Conservation (phyloP, 2,113 vertebrate genomes). For the Indicator indicator region DNA sequence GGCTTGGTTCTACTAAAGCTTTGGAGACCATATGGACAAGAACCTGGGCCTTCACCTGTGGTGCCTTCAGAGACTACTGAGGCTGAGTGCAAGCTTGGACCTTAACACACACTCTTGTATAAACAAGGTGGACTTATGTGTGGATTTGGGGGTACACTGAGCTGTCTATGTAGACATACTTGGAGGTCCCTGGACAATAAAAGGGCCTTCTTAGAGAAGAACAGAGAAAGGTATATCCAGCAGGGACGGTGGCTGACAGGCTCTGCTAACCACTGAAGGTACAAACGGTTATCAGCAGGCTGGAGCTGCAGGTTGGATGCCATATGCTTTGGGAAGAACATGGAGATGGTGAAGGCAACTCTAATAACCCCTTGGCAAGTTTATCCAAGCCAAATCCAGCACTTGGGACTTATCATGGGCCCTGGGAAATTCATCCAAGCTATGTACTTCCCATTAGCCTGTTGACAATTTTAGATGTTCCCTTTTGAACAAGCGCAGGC, state of each 20-base stretch:
- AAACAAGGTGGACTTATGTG: background rate
- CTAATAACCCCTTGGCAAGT: background rate
- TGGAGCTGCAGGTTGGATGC: background rate
- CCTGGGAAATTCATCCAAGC: background rate
- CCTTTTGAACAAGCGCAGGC: background rate
- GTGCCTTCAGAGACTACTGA: background rate
- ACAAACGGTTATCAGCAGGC: background rate
- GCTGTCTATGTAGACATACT: background rate
- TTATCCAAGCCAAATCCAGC: background rate
- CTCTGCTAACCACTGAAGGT: background rate
- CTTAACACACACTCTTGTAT: background rate
- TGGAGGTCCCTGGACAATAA: background rate
- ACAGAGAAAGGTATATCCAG: background rate
- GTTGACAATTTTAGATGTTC: background rate
- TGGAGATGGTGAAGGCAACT: background rate
- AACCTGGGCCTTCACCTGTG: background rate
- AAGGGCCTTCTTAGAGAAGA: background rate
- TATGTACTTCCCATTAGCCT: background rate
- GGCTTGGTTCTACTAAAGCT: background rate
- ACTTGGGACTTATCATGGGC: background rate
- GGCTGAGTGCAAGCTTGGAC: background rate
- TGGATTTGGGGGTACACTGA: background rate
- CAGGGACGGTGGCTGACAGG: background rate
- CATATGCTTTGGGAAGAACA: background rate
- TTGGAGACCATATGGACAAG: background rate